Evolutionary conservation across 2,113 vertebrate genomes (phyloP).

Genomic region (Cyprinus carpio): DNA sequence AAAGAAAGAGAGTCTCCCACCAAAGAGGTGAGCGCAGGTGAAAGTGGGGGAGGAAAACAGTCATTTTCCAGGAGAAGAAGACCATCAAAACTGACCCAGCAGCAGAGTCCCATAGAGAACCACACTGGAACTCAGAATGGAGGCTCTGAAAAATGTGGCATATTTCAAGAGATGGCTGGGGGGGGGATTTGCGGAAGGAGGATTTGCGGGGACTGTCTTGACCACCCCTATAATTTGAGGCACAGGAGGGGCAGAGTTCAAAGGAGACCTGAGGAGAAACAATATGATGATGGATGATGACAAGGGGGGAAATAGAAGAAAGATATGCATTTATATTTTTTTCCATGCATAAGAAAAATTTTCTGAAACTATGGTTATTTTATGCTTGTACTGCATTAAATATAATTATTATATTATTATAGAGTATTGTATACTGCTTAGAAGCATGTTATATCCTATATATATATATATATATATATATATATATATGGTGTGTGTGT

Average conservation of each 20-base stretch:
- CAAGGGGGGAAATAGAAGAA: background rate
- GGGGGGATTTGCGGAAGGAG: background rate
- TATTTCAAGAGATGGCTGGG: background rate
- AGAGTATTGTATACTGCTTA: too few relatives aligned
- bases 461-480: too few relatives aligned
- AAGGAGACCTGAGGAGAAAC: background rate
- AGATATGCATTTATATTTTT: background rate
- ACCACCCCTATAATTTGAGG: conserved; percentile 38
- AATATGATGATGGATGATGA: conserved; percentile 10
- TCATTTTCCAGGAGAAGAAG: background rate
- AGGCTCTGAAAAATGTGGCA: background rate
- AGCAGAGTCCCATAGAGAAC: background rate
- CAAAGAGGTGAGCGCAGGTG: background rate
- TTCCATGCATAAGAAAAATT: too few relatives aligned
- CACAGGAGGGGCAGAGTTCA: background rate
- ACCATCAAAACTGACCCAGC: background rate
- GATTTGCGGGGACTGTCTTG: background rate
- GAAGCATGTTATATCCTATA: too few relatives aligned
- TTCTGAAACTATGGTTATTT: too few relatives aligned
- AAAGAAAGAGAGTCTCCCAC: background rate
- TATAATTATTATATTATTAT: too few relatives aligned
- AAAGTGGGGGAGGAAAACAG: background rate
- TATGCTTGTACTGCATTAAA: too few relatives aligned
- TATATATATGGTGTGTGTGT: too few relatives aligned
- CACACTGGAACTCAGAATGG: background rate